A percentile compares a stretch with the other conserved stretches of the same genome.
Conservation (phyloP, 2,113 vertebrate species). For the Spilogale gracilis region DNA sequence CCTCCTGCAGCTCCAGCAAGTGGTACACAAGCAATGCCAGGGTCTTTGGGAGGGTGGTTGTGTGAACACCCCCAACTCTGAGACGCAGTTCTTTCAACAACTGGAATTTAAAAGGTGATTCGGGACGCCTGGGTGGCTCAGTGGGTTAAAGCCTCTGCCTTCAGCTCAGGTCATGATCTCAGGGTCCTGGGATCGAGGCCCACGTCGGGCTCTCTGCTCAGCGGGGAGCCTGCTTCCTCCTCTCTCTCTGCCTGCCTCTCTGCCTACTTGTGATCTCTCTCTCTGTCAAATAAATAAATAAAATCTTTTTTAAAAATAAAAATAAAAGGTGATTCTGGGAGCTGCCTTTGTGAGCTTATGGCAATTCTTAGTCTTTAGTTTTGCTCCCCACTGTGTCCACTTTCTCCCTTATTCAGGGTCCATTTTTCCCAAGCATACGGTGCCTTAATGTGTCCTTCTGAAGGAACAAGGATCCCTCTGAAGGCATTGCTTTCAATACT, state of each 20-base stretch:
- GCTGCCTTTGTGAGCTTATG: not conserved
- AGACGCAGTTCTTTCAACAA: not conserved
- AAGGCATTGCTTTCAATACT: not conserved
- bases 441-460: not conserved
- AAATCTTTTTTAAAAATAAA: no score
- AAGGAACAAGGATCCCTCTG: not conserved
- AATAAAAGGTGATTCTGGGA: not conserved
- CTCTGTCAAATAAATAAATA: no score
- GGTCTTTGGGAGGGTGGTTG: conserved; percentile 92
- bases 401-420: not conserved
- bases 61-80: not conserved
- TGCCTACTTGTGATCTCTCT: no score
- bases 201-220: no score
- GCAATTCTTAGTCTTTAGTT: not conserved
- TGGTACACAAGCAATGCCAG: not conserved
- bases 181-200: no score
- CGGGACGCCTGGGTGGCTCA: not conserved
- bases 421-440: not conserved
- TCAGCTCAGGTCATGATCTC: no score
- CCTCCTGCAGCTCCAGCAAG: not conserved
- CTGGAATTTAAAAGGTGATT: not conserved
- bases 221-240: no score
- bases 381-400: not conserved
- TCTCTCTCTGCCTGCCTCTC: no score
- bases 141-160: no score